Percentiles rank a stretch among this genome's conserved stretches.
Conservation (phyloP, 2,888 invertebrate genomes). For the Leistus spinibarbis region DNA sequence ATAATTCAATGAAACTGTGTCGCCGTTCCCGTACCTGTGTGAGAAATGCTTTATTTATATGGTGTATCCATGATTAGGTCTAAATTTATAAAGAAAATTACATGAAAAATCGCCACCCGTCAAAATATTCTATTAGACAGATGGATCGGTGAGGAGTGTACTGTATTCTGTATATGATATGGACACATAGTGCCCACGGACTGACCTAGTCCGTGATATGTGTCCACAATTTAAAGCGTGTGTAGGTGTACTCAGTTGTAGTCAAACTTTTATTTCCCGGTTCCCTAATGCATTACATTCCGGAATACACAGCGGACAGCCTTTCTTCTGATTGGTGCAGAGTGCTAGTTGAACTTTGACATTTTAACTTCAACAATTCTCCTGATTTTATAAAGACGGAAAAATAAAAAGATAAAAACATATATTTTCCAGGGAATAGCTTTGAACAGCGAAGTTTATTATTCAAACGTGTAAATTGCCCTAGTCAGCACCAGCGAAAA, state of each 20-base stretch:
- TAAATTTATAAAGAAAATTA: too few relatives aligned
- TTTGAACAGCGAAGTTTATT: constrained; percentile 13
- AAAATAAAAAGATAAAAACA: neutral
- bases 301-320: neutral
- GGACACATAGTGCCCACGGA: too few relatives aligned
- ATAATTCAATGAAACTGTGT: too few relatives aligned
- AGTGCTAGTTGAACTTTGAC: constrained; percentile 20
- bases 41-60: too few relatives aligned
- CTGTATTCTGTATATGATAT: too few relatives aligned
- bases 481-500: neutral
- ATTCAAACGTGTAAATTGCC: constrained; percentile 18
- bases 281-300: neutral
- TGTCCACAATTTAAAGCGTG: neutral
- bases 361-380: constrained; percentile 20
- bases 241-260: neutral
- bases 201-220: neutral
- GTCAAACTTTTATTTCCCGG: neutral
- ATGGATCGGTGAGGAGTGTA: too few relatives aligned
- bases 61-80: too few relatives aligned
- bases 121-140: too few relatives aligned
- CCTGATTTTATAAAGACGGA: neutral
- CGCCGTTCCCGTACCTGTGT: too few relatives aligned
- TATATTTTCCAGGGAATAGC: neutral
- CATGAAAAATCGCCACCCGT: too few relatives aligned
- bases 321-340: neutral